Conservation (phyloP, 2,113 vertebrate species). For the Equus quagga region DNA sequence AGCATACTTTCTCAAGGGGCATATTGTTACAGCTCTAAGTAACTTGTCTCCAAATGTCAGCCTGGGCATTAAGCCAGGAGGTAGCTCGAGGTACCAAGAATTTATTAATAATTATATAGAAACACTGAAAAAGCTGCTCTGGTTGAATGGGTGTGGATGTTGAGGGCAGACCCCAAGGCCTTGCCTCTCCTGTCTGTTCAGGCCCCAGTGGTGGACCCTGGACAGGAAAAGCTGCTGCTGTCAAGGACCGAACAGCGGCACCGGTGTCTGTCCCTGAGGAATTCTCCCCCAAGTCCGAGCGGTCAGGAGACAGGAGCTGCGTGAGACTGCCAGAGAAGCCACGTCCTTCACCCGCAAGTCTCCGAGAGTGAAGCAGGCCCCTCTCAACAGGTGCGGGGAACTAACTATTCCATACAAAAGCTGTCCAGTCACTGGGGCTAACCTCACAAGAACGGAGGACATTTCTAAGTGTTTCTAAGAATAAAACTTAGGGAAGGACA, state of each 20-base stretch:
- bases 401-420: not conserved
- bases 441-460: not conserved
- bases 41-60: not conserved
- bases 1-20: not conserved
- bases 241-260: not conserved
- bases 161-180: not conserved
- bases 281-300: not conserved
- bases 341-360: not conserved
- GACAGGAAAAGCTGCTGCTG: not conserved
- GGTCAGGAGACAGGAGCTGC: not conserved
- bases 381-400: not conserved
- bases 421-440: not conserved
- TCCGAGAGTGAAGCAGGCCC: not conserved
- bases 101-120: rapidly evolving
- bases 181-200: rapidly evolving
- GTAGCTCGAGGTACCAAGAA: not conserved
- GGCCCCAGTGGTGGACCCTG: not conserved
- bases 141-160: rapidly evolving
- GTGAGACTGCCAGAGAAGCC: not conserved
- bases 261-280: not conserved
- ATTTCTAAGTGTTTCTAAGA: not conserved
- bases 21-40: not conserved
- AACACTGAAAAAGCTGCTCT: not conserved
- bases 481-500: not conserved
- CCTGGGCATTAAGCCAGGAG: not conserved